phyloP scores from a whole-genome alignment of 2,113 vertebrate species.

The Choloepus hoffmanni region DNA sequence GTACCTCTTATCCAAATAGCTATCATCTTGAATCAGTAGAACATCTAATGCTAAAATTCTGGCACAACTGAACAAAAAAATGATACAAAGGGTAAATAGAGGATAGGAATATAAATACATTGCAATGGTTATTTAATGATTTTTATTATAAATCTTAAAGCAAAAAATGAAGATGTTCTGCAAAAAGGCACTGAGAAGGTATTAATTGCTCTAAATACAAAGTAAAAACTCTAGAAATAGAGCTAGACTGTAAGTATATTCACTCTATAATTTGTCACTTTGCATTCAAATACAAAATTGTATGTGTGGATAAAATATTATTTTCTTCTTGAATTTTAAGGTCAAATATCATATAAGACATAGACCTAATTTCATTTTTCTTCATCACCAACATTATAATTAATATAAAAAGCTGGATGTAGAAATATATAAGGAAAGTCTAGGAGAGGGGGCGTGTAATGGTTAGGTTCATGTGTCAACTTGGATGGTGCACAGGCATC shows the following conservation, averaged over 20 bases:
- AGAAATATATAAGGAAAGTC: not conserved
- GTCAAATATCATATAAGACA: not conserved
- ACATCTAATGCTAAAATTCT: slow-evolving; percentile 14
- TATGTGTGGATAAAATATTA: not conserved
- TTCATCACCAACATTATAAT: not conserved
- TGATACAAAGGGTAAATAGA: not conserved
- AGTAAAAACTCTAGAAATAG: not conserved
- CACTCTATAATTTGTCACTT: not conserved
- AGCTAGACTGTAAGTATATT: not conserved
- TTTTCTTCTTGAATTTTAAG: slow-evolving; percentile 26
- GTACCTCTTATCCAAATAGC: not conserved
- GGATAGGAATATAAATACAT: not conserved
- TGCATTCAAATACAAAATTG: not conserved
- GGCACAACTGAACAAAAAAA: not conserved
- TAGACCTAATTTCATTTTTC: not conserved
- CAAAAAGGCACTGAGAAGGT: not conserved
- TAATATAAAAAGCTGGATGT: not conserved
- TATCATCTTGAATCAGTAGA: not conserved
- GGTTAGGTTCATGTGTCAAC: no score
- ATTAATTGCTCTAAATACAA: not conserved
- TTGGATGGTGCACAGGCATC: no score
- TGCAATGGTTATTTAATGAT: not conserved
- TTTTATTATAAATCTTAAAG: slow-evolving; percentile 38
- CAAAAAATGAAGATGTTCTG: not conserved
- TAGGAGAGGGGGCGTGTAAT: no score